Evolutionary conservation across 2,797 vertebrate genomes (phyloP), one percentile per base, ranked within the genome.

Genomic region (Selene dorsalis): DNA sequence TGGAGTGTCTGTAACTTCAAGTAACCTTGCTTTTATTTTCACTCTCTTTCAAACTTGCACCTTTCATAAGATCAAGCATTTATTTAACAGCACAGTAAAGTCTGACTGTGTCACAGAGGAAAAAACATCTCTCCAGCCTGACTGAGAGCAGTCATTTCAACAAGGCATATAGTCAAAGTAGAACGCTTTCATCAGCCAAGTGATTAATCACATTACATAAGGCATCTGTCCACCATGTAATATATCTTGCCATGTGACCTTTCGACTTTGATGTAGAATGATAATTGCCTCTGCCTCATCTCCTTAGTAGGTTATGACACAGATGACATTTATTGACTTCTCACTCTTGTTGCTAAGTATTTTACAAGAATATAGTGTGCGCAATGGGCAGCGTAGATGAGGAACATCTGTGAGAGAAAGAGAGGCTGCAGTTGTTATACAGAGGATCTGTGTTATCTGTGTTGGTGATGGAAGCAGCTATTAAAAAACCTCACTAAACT

Each of bases 281-380:
- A 69, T 84, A 84, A 89, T 83, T 79, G 70, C 67, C 52, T 73
- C 67, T 75, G 73, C 39, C 57, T 80, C 76, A 59, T 84, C 64
- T 81, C 56, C 65, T 76, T 65, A 63, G 69, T n/a, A 67, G 80
- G 70, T 84, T 74, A 70, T 75, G 66, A 72, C 80, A 82, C 45
- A 45, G 75, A 81, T 85, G 82, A 84, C 86, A 86, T 88, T 77
- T 86, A 88, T 85, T 88, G 83, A 84, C 80, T 59, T 14, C 22
- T 47, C 60, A 75, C 30, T 26, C 70, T 64, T 65, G 66, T 69
- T 18, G 48, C 18, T 48, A 73, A 66, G 58, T 57, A 39, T 69
- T 79, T 75, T 55, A 79, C 66, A 78, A 70, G 22, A 73, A 61
- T 35, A 8, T 6, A 2, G 32, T 9, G 71, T 58, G 63, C 63